Evolutionary conservation across 2,888 invertebrate species (phyloP), one percentile per base, ranked within the genome.

Genomic region (Aphodius sticticus): DNA sequence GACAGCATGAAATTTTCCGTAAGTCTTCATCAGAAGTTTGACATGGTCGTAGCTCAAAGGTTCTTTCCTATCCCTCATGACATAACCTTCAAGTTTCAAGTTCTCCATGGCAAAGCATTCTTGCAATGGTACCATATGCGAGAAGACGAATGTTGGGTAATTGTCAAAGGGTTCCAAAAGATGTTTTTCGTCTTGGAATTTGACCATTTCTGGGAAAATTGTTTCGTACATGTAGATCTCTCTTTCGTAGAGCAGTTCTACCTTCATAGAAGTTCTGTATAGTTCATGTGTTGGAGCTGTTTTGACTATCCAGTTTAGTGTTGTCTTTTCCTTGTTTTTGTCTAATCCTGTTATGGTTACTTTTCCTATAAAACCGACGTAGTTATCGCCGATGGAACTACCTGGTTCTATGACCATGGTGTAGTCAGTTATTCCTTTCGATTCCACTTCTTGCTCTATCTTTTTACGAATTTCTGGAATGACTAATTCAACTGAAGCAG

Each of bases 211-310:
- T 0, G 84, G 81, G 16, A 87, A 82, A 7, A 88, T 80, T 2
- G 77, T 78, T n/a, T 82, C 81, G 81, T 88, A 88, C 6, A 86
- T 76, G 75, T 83, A 84, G 7, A 84, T 82, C 82, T 88, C 88
- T 26, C 86, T 81, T 6, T 79, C 69, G 79, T 85, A 87, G 1
- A 84, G 80, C 2, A 80, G n/a, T 0, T 79, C 80, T 6, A 87
- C 80, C 6, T 85, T 84, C 0, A 83, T 78, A 5, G 81, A 4
- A 16, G 83, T 81, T 9, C 86, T 81, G 9, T 84, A 81, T 14
- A 76, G 80, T 79, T 84, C 84, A 16, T 80, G 82, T 16, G 72
- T 76, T 6, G 84, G 84, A 0, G 86, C 85, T 14, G 84, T 83
- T 83, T 88, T 88, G 15, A 86, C 80, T 4, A 87, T 85, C 76